A percentile compares a stretch with the other conserved stretches of the same genome.
Conservation (phyloP, 2,888 invertebrate genomes). For the Melanchra persicariae region DNA sequence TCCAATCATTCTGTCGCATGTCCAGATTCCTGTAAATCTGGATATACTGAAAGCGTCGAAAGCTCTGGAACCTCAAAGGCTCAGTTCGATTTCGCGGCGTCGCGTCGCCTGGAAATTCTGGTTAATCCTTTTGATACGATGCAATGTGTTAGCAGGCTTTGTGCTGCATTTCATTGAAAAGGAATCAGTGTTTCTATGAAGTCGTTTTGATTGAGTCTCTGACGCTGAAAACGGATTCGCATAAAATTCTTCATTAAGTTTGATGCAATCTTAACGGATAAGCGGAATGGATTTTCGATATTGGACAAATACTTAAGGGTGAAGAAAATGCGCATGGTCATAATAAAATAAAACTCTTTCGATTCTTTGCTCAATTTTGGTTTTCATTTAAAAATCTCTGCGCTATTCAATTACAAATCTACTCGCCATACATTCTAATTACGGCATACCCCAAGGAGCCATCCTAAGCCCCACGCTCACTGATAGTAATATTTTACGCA, state of each 20-base stretch:
- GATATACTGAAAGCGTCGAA: conserved; percentile 40
- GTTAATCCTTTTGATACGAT: conserved; percentile 31
- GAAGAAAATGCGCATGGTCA: not conserved
- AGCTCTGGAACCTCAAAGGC: conserved; percentile 27
- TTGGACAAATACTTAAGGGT: not conserved
- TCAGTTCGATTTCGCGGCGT: conserved; percentile 7
- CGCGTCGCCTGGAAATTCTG: conserved; percentile 12
- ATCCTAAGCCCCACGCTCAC: conserved; percentile 24
- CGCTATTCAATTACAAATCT: not conserved
- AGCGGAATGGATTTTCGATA: not conserved
- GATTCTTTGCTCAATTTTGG: not conserved
- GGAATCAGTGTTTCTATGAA: conserved; percentile 15
- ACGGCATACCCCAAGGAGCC: conserved; percentile 25
- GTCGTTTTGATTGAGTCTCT: conserved; percentile 25
- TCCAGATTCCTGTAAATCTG: conserved; percentile 53
- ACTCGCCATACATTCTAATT: not conserved
- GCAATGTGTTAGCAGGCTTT: conserved; percentile 16
- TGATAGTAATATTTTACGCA: conserved; percentile 28
- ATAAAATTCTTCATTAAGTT: not conserved
- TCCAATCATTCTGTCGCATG: conserved; percentile 56
- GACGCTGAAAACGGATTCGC: not conserved
- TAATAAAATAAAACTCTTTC: not conserved
- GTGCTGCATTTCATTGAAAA: conserved; percentile 36
- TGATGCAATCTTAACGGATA: not conserved
- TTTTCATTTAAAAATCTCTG: not conserved